Percentiles rank a stretch among this genome's conserved stretches.
Evolutionary conservation across 30 jellyfish, hydroid and myxozoan genomes (phyloP).

Genomic region (Pelagia noctiluca): DNA sequence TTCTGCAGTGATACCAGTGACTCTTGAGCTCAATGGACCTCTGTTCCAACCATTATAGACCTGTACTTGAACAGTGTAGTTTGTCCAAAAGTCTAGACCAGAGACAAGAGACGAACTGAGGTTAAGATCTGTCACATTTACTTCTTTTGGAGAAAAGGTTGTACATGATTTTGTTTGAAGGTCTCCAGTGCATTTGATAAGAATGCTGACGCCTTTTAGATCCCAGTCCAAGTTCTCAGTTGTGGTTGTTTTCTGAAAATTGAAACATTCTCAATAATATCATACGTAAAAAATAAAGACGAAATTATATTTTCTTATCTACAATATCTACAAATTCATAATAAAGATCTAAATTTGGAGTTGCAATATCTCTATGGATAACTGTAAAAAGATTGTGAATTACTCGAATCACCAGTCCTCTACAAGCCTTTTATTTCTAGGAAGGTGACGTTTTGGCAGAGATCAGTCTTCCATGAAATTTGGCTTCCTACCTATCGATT

Average conservation of each 20-base stretch:
- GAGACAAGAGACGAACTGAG: not conserved
- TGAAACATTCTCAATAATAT: not conserved
- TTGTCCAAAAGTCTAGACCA: slow-evolving; percentile 28
- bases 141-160: not conserved
- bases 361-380: too few relatives aligned
- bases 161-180: not conserved
- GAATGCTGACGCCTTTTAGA: slow-evolving; percentile 18
- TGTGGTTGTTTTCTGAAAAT: slow-evolving; percentile 10
- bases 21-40: slow-evolving; percentile 40
- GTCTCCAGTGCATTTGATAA: slow-evolving; percentile 8
- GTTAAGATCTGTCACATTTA: slow-evolving; percentile 6
- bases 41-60: slow-evolving; percentile 32
- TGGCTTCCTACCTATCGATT: too few relatives aligned
- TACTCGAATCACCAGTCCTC: too few relatives aligned
- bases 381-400: too few relatives aligned
- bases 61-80: slow-evolving; percentile 24
- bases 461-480: too few relatives aligned
- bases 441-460: too few relatives aligned
- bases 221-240: slow-evolving; percentile 43
- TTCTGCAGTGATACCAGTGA: slow-evolving; percentile 23
- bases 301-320: too few relatives aligned
- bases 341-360: too few relatives aligned
- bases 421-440: too few relatives aligned
- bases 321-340: too few relatives aligned
- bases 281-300: too few relatives aligned